Evolutionary conservation across 1,140 invertebrate species (phyloP), one percentile per base, ranked within the genome.

Genomic region (Aradophagus sp.): DNA sequence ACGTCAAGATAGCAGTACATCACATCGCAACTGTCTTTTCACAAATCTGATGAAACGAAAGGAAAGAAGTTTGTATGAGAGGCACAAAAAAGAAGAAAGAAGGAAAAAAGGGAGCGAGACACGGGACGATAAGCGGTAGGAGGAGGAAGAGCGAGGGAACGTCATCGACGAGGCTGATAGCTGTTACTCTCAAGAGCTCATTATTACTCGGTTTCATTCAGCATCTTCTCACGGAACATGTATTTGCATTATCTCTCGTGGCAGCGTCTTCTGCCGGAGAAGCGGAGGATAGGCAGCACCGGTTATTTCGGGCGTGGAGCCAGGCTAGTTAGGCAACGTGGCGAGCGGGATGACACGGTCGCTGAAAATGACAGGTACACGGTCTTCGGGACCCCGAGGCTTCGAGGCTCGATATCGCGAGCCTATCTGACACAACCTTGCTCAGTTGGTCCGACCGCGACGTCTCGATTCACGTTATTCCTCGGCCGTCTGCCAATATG

Each of bases 301-400:
- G 67, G 71, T 72, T 41, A 69, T 76, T 74, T 76, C 53, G 63
- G 55, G 36, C 62, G 50, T 74, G 65, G 67, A 76, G 72, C 55
- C 58, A 70, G 65, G 75, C 72, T 70, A 72, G 75, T 76, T 69
- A 69, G 68, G 61, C 59, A 70, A 59, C 59, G 53, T 65, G 52
- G 48, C 66, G 66, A 70, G 63, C 71, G 63, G 66, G 77, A 81
- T 81, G 83, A 85, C 82, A 82, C 82, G 78, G 77, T 83, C 81
- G 81, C 78, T 77, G 79, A 84, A 84, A 83, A 84, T 85, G 84
- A 85, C 84, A 85, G 84, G 82, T 84, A 85, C 83, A 85, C 75
- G 84, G 75, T 76, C 81, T 80, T 68, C n/a, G 76, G 73, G 76
- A 66, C 66, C 74, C 63, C 73, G 65, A 62, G 77, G 76, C 74